Base-by-base conservation (phyloP, 2,888 invertebrate genomes). In the Chaitophorus viminalis region DNA sequence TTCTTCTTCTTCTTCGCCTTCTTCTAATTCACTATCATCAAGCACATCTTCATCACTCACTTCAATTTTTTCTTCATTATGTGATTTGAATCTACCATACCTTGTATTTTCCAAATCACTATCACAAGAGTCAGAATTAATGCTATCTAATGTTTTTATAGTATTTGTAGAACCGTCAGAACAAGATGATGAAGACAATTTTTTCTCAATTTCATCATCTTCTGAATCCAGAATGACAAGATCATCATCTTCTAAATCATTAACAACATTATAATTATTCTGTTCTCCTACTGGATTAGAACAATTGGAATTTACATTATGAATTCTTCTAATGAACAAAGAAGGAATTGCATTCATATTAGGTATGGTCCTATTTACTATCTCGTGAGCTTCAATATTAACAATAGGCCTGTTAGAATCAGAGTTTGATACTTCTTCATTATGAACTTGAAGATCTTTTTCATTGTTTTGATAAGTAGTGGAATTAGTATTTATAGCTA, bases 61-160 rank as follows among this genome's bases (percentile, higher is more conserved):
- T 18, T 60, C 46, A 21, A 18, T 76, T 25, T 77, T 65, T 29
- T 72, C 29, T 11, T 68, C 52, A 4, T 52, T 65, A 70, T 81
- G 25, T n/a, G 21, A 70, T 89, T 86, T 81, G 77, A 89, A 76
- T 87, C 86, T 70, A 82, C 89, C 81, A 81, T 75, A 81, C 18
- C 60, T 60, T 25, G 87, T 87, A 1, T 31, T 65, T n/a, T 87
- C 74, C 75, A 87, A 81, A 14, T 87, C 81, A 74, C 81, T 87
- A 0, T 81, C 87, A 46, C 74, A 52, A 31, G 39, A 3, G 1
- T 8, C 29, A 60, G 17, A 14, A 9, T 2, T n/a, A n/a, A n/a
- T 11, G 11, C 46, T 1, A 46, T 46, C 46, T 46, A 14, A 46
- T 46, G 46, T 14, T 14, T 46, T 46, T 46, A 46, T 3, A 11